Evolutionary conservation across 2,113 vertebrate species (phyloP), one percentile per base, ranked within the genome.

Genomic region (Alligator sinensis): DNA sequence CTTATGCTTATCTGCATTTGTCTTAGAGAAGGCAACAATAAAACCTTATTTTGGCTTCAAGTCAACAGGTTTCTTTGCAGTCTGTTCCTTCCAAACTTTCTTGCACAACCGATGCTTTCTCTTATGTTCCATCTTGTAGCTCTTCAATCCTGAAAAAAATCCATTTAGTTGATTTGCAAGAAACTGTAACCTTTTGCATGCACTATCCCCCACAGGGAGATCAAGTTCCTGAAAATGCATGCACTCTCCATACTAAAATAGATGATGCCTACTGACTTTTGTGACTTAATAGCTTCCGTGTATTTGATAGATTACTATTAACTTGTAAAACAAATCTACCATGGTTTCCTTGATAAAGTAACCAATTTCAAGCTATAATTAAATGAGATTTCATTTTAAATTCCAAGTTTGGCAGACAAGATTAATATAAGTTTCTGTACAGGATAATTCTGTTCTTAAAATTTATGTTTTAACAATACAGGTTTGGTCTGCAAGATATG

Each of bases 361-460:
- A 17, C 91, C 34, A 30, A 54, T 78, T 95, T 96, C 57, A 66
- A 78, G 57, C 34, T 90, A 66, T 47, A 88, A 92, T 93, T 94
- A 86, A 91, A 38, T 74, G 80, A 94, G 88, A 63, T 88, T 78
- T 92, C 82, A 95, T 95, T 30, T 94, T 88, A 66, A 93, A 91
- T 25, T 90, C 59, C 61, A 89, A 91, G 90, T 89, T 93, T 97
- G 95, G 92, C 64, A 77, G 79, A 95, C 68, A 74, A 58, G 63
- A 81, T 94, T 87, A 66, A 47, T 87, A 64, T 34, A 19, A 58
- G 63, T 93, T 89, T 63, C 70, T 63, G 54, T 58, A 63, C 83
- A 54, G 92, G 89, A 86, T 94, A 92, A 89, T 91, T 78, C 16
- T 79, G 1, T 38, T 70, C 63, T 87, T 34, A 61, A 80, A 54